Base-by-base conservation (phyloP, 2,113 vertebrate genomes). In the Atrichornis clamosus region DNA sequence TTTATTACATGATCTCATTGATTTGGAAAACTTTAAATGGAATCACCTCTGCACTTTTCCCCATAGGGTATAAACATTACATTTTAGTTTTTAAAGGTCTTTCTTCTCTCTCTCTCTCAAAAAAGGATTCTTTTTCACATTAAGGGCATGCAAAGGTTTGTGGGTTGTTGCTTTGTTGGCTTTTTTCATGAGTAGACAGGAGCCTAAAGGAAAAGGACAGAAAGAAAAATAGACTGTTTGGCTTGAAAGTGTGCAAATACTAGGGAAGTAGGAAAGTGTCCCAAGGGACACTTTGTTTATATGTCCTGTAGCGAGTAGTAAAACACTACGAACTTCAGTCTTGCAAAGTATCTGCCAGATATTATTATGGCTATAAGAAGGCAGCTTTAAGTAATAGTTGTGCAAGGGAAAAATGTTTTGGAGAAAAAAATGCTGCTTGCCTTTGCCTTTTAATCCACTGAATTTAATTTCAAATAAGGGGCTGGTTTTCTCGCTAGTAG, bases 21-120 rank as follows among this genome's bases (percentile, higher is more conserved):
- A 56, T 93, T 85, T 85, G 41, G 58, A 88, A 88, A 93, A 74
- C 46, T 80, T 86, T 74, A 88, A 93, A 92, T 69, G 75, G 39
- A 91, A 77, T 92, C 90, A 94, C 55, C 79, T 80, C 93, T 88
- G 75, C 46, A 77, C 63, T 83, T 56, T 90, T 82, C n/a, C 44
- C 84, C 62, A 42, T 5, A 78, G 65, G 74, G 52, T 49, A 68
- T 15, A 81, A 60, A 82, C 11, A 68, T 19, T 82, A 21, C 19
- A 42, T 70, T 78, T 78, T 32, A 60, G 13, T 81, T 93, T 92
- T 82, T 37, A 83, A 85, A 87, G 37, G 27, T 68, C 62, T 87
- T 79, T 84, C 16, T 60, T 80, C 47, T 82, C 22, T 53, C 32
- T 68, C 23, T 72, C 55, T 17, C 41, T 32, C 41, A 67, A 41